These are phyloP conservation scores for Sparidentex hasta DNA, from an alignment of 2,797 vertebrate genomes.

Conservation along the genomic window DNA sequence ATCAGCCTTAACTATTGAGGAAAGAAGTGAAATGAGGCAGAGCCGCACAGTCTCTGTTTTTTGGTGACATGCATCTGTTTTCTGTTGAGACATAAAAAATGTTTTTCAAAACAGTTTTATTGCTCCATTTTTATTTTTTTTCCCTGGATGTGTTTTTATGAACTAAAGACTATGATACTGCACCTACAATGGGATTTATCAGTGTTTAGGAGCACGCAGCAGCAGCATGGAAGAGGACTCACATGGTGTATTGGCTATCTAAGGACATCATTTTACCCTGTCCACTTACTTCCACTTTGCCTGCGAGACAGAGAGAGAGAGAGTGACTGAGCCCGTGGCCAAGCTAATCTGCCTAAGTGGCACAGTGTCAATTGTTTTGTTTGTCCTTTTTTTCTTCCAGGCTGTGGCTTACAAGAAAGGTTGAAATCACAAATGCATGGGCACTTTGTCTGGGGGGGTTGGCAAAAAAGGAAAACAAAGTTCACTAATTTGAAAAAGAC, in stretches of 20 bases:
- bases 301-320: conserved; percentile 49
- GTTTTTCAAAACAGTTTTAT: conserved; percentile 50
- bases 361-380: conserved; percentile 77
- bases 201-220: conserved; percentile 51
- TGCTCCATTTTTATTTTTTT: conserved; percentile 44
- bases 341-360: conserved; percentile 73
- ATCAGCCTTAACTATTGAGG: conserved; percentile 37
- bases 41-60: conserved; percentile 36
- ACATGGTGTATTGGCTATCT: conserved; percentile 60
- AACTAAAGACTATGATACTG: conserved; percentile 64
- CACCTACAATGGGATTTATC: conserved; percentile 61
- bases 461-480: conserved; percentile 83
- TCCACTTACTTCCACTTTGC: conserved; percentile 62
- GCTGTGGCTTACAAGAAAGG: conserved; percentile 98
- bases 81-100: conserved; percentile 47
- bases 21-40: conserved; percentile 22
- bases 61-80: conserved; percentile 52
- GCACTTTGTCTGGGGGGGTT: conserved; percentile 94
- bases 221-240: conserved; percentile 70
- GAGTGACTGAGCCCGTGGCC: conserved; percentile 61
- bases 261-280: conserved; percentile 69
- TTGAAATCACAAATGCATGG: conserved; percentile 99
- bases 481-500: conserved; percentile 79
- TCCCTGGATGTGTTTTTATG: conserved; percentile 62
- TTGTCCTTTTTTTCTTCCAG: conserved; percentile 89